Evolutionary conservation across 2,888 invertebrate species (phyloP).

Genomic region (Ferdinandea cuprea): DNA sequence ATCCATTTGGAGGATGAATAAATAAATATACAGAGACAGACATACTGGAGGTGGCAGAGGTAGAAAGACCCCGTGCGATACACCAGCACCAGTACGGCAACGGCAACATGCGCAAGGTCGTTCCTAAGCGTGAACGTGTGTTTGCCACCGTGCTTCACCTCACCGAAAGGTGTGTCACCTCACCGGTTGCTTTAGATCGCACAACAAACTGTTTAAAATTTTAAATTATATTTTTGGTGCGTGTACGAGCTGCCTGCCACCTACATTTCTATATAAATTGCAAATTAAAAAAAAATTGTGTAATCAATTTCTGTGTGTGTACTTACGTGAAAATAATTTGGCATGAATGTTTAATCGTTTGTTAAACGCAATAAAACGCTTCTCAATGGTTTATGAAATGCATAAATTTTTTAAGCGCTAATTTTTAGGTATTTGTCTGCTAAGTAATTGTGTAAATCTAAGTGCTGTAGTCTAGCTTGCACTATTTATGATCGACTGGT

Average conservation of each 20-base stretch:
- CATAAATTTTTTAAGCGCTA: constrained; percentile 23
- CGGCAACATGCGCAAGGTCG: constrained; percentile 71
- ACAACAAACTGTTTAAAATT: constrained; percentile 38
- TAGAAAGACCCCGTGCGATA: constrained; percentile 16
- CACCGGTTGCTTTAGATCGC: constrained; percentile 16
- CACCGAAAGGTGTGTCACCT: constrained; percentile 67
- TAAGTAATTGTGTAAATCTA: constrained; percentile 50
- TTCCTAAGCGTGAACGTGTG: constrained; percentile 67
- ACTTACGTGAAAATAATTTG: constrained; percentile 14
- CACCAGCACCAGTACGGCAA: constrained; percentile 30
- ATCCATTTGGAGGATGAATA: constrained; percentile 38
- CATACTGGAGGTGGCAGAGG: constrained; percentile 55
- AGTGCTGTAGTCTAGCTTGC: not conserved
- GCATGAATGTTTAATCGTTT: constrained; percentile 30
- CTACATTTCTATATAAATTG: constrained; percentile 50
- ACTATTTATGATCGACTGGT: constrained; percentile 13
- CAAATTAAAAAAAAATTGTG: constrained; percentile 57
- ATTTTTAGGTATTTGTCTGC: constrained; percentile 45
- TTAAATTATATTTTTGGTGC: constrained; percentile 54
- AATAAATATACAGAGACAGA: constrained; percentile 15
- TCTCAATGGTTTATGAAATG: constrained; percentile 31
- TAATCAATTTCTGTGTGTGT: constrained; percentile 12
- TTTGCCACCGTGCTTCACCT: constrained; percentile 53
- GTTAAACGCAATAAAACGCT: constrained; percentile 52
- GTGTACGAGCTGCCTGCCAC: constrained; percentile 59